These are phyloP conservation scores for Aporophyla lueneburgensis DNA, from an alignment of 2,888 invertebrate genomes.

Conservation along the genomic window DNA sequence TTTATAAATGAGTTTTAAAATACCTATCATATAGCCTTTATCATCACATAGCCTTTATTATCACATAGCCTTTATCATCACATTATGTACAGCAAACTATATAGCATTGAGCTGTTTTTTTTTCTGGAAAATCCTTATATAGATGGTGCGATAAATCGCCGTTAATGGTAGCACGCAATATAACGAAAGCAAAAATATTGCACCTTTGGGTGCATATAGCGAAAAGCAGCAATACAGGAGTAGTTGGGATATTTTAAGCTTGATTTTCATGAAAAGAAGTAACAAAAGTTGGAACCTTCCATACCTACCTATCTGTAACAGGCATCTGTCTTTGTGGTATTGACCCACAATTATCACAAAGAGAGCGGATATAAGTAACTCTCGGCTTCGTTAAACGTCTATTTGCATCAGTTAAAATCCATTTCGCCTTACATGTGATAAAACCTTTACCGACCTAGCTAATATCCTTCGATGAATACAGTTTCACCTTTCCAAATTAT, in stretches of 20 bases:
- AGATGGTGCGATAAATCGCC: not conserved
- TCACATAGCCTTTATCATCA: not conserved
- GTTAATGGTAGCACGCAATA: not conserved
- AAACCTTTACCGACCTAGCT: not conserved
- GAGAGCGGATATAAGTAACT: not conserved
- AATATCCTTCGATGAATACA: not conserved
- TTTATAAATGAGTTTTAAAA: not conserved
- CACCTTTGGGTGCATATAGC: not conserved
- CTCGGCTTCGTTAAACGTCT: too few species aligned
- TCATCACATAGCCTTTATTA: too few species aligned
- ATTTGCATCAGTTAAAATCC: not conserved
- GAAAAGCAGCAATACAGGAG: not conserved
- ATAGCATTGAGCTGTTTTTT: not conserved
- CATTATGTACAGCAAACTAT: not conserved
- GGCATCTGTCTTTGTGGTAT: not conserved
- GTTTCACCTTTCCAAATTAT: not conserved
- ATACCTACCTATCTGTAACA: too few species aligned
- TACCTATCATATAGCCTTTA: not conserved
- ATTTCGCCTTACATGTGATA: not conserved
- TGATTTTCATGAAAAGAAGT: not conserved
- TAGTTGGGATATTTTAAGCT: not conserved
- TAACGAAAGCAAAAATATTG: not conserved
- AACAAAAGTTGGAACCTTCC: not conserved
- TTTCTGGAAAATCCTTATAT: not conserved
- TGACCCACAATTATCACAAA: not conserved